A percentile compares a stretch with the other conserved stretches of the same genome.
phyloP scores from a whole-genome alignment of 92 coral and sea anemone species.

The Blastomussa wellsi region DNA sequence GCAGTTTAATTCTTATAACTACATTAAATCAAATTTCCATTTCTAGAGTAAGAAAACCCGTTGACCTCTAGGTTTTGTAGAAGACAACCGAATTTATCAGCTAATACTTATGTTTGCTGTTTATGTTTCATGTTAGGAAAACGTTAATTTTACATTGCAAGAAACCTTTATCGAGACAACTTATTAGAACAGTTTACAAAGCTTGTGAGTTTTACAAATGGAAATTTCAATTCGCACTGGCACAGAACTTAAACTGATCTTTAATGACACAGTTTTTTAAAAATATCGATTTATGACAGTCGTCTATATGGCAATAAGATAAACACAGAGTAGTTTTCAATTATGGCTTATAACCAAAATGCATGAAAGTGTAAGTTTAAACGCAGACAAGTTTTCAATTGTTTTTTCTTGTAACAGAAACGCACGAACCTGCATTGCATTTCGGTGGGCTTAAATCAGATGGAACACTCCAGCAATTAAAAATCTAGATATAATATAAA shows the following conservation, averaged over 20 bases:
- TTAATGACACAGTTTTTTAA: not conserved
- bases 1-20: not conserved
- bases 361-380: not conserved
- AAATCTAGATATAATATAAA: not conserved
- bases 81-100: not conserved
- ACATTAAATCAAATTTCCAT: not conserved
- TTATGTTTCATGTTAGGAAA: not conserved
- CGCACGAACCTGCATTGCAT: not conserved
- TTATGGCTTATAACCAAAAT: not conserved
- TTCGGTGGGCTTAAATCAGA: not conserved
- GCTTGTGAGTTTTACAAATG: not conserved
- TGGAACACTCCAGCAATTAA: not conserved
- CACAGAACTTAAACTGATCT: constrained; percentile 1
- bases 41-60: not conserved
- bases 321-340: not conserved
- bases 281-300: not conserved
- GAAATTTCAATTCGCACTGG: not conserved
- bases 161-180: not conserved
- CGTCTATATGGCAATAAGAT: not conserved
- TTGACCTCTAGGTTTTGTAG: not conserved
- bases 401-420: not conserved
- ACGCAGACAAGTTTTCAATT: not conserved
- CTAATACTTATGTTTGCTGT: not conserved
- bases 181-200: not conserved
- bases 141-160: not conserved